Percentiles rank a stretch among this genome's conserved stretches.
phyloP scores from a whole-genome alignment of 92 coral and sea anemone genomes.

The Bergia sp. region DNA sequence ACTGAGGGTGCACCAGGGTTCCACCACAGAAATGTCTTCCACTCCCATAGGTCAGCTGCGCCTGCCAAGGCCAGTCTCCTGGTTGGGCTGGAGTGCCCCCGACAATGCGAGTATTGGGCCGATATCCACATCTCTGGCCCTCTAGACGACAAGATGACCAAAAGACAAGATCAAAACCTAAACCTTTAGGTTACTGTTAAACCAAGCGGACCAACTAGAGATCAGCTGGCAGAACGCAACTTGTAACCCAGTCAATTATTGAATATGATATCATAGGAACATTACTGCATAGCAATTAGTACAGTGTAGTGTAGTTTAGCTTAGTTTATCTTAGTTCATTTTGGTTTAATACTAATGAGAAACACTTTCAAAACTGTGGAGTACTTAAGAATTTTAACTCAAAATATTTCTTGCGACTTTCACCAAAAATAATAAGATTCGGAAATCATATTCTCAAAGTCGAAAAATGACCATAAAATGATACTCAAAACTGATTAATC shows the following conservation, averaged over 20 bases:
- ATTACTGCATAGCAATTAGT: too few relatives aligned
- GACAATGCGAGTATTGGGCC: slow-evolving; percentile 22
- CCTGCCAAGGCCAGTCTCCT: slow-evolving; percentile 40
- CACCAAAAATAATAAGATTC: too few relatives aligned
- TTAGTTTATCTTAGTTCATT: too few relatives aligned
- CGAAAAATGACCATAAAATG: background rate
- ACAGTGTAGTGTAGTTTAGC: too few relatives aligned
- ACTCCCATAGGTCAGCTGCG: slow-evolving; percentile 4
- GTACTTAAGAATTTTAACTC: too few relatives aligned
- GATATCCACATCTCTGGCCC: slow-evolving; percentile 11
- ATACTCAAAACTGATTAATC: background rate
- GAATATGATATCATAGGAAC: too few relatives aligned
- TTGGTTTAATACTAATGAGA: background rate
- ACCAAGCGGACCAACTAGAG: too few relatives aligned
- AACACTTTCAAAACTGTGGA: background rate
- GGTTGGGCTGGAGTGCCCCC: slow-evolving; percentile 17
- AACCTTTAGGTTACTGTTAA: background rate
- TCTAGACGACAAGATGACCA: background rate
- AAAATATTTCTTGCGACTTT: too few relatives aligned
- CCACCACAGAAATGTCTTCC: slow-evolving; percentile 25
- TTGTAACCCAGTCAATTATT: too few relatives aligned
- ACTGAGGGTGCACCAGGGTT: slow-evolving; percentile 18
- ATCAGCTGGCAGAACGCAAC: too few relatives aligned
- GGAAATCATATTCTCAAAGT: background rate
- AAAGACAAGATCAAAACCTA: background rate